Percentiles rank a stretch among this genome's conserved stretches.
These are phyloP conservation scores for Amphipoea lucens DNA, from an alignment of 2,888 invertebrate species.

Conservation along the genomic window DNA sequence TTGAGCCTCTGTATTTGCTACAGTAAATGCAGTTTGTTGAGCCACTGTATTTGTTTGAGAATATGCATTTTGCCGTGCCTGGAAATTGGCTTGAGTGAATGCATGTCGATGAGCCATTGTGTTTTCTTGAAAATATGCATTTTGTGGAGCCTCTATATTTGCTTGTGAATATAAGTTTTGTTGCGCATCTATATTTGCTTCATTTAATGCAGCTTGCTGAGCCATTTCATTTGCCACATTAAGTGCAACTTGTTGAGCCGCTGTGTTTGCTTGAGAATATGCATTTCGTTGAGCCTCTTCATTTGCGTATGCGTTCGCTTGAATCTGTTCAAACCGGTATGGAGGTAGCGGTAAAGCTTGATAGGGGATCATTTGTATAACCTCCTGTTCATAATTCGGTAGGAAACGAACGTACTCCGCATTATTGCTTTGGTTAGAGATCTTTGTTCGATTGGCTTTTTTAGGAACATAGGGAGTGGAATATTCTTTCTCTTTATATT, in stretches of 20 bases:
- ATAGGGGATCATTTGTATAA: slow-evolving; percentile 51
- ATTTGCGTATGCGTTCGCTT: slow-evolving; percentile 21
- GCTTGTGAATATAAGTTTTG: background rate
- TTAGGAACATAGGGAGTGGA: slow-evolving; percentile 59
- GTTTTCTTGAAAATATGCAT: background rate
- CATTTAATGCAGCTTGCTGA: slow-evolving; percentile 12
- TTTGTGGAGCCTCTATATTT: slow-evolving; percentile 5
- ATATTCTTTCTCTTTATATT: slow-evolving; percentile 58
- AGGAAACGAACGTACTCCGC: slow-evolving; percentile 64
- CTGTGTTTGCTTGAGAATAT: slow-evolving; percentile 8
- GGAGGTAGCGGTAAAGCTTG: slow-evolving; percentile 38
- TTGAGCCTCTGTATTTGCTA: background rate
- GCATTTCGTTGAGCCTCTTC: slow-evolving; percentile 11
- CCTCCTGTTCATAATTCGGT: slow-evolving; percentile 61
- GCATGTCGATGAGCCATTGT: slow-evolving; percentile 3
- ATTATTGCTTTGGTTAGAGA: slow-evolving; percentile 36
- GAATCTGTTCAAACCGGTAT: slow-evolving; percentile 27
- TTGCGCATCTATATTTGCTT: background rate
- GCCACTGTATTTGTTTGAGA: background rate
- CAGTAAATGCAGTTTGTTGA: slow-evolving; percentile 9
- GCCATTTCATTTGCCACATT: slow-evolving; percentile 10
- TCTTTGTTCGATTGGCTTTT: slow-evolving; percentile 52
- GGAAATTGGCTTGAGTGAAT: background rate
- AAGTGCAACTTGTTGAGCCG: slow-evolving; percentile 12
- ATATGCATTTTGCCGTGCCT: background rate